Evolutionary conservation across 2,797 vertebrate species (phyloP).

Genomic region (Pachyuromys duprasi): DNA sequence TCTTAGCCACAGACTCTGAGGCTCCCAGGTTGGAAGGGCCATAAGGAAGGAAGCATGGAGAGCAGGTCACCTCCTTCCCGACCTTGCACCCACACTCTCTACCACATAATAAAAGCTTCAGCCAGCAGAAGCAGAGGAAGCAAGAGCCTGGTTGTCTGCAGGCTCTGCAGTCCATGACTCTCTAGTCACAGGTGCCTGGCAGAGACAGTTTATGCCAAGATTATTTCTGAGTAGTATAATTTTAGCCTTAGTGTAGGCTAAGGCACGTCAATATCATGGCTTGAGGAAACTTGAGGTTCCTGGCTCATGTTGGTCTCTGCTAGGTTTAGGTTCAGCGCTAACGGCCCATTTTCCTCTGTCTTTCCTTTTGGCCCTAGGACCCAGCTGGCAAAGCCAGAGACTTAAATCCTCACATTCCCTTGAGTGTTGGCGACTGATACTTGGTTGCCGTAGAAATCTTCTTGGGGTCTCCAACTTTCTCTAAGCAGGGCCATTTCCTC

Average conservation of each 20-base stretch:
- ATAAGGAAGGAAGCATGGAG: not conserved
- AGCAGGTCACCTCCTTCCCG: not conserved
- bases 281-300: not conserved
- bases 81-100: not conserved
- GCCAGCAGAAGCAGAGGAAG: not conserved
- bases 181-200: not conserved
- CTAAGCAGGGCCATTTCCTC: not conserved
- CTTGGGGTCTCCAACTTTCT: slow-evolving; percentile 26
- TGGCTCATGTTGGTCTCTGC: not conserved
- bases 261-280: not conserved
- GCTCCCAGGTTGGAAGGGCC: not conserved
- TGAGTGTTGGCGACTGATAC: slow-evolving; percentile 16
- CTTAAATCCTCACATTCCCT: slow-evolving; percentile 33
- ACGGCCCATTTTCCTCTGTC: not conserved
- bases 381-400: slow-evolving; percentile 50
- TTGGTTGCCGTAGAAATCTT: slow-evolving; percentile 53
- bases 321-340: not conserved
- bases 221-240: slow-evolving; percentile 21
- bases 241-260: not conserved
- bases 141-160: not conserved
- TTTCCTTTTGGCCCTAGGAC: not conserved
- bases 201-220: not conserved
- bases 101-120: not conserved
- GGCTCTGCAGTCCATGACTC: not conserved
- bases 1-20: not conserved